Evolutionary conservation across 2,797 vertebrate species (phyloP).

Genomic region (Tachyglossus aculeatus): DNA sequence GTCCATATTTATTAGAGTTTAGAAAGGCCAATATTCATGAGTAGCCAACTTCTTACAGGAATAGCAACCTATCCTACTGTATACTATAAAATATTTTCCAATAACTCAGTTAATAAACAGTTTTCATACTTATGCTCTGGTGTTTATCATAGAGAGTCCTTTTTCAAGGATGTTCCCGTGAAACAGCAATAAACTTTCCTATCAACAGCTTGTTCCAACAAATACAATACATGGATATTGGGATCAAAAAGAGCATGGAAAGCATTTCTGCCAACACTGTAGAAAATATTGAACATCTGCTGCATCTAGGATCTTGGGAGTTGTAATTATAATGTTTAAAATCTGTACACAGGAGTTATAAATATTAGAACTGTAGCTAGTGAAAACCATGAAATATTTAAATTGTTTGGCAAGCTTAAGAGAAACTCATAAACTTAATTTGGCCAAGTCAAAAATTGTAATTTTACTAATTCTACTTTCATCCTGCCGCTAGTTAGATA

Average conservation of each 20-base stretch:
- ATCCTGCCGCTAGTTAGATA: slow-evolving; percentile 79
- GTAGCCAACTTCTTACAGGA: slow-evolving; percentile 2
- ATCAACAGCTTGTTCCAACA: slow-evolving; percentile 81
- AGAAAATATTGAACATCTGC: slow-evolving; percentile 87
- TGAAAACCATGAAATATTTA: slow-evolving; percentile 86
- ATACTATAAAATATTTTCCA: slow-evolving; percentile 24
- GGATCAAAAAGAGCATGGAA: slow-evolving; percentile 82
- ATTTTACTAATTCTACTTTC: slow-evolving; percentile 78
- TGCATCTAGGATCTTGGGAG: slow-evolving; percentile 83
- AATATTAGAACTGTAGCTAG: slow-evolving; percentile 85
- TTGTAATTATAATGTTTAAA: slow-evolving; percentile 87
- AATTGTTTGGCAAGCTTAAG: slow-evolving; percentile 83
- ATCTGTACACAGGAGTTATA: slow-evolving; percentile 85
- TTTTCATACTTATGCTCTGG: too few relatives aligned
- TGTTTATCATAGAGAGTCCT: slow-evolving; percentile 34
- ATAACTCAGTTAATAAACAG: too few relatives aligned
- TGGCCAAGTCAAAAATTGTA: slow-evolving; percentile 80
- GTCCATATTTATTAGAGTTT: too few relatives aligned
- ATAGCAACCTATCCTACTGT: slow-evolving; percentile 17
- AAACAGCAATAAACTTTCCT: slow-evolving; percentile 76
- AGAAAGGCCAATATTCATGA: too few relatives aligned
- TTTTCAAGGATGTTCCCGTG: slow-evolving; percentile 59
- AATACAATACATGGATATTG: slow-evolving; percentile 78
- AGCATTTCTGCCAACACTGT: slow-evolving; percentile 81
- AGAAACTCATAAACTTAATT: slow-evolving; percentile 85